Percentiles rank a stretch among this genome's conserved stretches.
Conservation (phyloP, 2,113 vertebrate species). For the Hemiprocne comata region DNA sequence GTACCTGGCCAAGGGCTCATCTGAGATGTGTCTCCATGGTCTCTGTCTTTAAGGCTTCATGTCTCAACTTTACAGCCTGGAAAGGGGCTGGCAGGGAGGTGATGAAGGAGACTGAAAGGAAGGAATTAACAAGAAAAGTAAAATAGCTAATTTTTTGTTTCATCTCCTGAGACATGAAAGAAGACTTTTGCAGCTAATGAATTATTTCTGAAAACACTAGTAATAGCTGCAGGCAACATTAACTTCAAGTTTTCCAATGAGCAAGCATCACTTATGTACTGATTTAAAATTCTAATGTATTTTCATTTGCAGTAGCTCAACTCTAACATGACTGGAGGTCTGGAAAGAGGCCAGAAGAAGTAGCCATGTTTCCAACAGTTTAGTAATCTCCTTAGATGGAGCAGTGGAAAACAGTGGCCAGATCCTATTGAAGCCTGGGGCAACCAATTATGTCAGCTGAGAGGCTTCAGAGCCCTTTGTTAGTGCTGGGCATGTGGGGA, state of each 20-base stretch:
- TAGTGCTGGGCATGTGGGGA: fast-evolving
- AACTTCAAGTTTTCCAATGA: slow-evolving; percentile 48
- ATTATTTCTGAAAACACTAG: slow-evolving; percentile 60
- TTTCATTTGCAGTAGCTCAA: slow-evolving; percentile 45
- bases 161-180: neutral
- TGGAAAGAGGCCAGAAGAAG: slow-evolving; percentile 34
- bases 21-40: neutral
- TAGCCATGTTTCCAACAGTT: neutral
- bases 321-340: neutral
- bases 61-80: neutral
- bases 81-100: neutral
- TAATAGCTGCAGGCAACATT: slow-evolving; percentile 40
- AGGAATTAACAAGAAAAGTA: neutral
- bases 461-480: neutral
- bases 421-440: neutral
- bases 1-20: neutral
- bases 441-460: slow-evolving; percentile 4
- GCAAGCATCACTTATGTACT: slow-evolving; percentile 1
- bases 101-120: neutral
- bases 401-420: neutral
- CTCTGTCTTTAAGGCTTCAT: neutral
- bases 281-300: slow-evolving; percentile 36
- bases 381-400: neutral
- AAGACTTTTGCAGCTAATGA: slow-evolving; percentile 49
- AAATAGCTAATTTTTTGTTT: slow-evolving; percentile 4